Evolutionary conservation across 2,797 vertebrate genomes (phyloP), one percentile per base, ranked within the genome.

Genomic region (Emydoidea blandingii): DNA sequence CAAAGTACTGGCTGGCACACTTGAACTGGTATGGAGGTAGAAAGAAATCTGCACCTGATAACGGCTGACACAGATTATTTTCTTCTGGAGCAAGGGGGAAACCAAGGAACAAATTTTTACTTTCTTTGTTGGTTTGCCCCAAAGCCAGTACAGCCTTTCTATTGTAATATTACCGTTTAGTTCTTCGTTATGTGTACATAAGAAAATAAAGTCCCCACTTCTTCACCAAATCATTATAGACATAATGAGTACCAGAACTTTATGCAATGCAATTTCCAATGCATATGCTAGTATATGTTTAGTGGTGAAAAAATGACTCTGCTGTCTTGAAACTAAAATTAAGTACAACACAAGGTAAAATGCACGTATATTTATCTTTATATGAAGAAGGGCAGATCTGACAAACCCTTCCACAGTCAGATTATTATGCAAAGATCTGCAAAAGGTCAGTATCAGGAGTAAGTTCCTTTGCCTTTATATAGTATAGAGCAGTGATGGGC

Each of bases 351-450:
- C 2, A 82, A 54, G 15, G 54, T 12, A 47, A 47, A 47, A 76
- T 5, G 85, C 1, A 1, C 76, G 5, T 4, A 2, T 91, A 29
- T 57, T 53, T n/a, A 41, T 81, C 23, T 3, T 87, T 74, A 25
- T 0, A 62, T 50, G 14, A 16, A 54, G 92, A 86, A 72, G 47
- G 86, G 0, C 5, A 91, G 76, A 8, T 74, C 41, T 81, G 80
- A 80, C 34, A 79, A 79, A 76, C 5, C 54, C 16, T 68, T 89
- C 37, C 74, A 18, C 65, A 91, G 34, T 79, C 85, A 76, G 29
- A 62, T 23, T 85, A 41, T 54, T 93, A 16, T 72, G 12, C 79
- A 90, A 79, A 79, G 16, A 50, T 89, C 29, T 95, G n/a, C n/a
- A 1, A 37, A 68, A 68, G 18, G n/a, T 68, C 53, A 80, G 57